phyloP scores from a whole-genome alignment of 2,113 vertebrate species.

The Alexandromys fortis region DNA sequence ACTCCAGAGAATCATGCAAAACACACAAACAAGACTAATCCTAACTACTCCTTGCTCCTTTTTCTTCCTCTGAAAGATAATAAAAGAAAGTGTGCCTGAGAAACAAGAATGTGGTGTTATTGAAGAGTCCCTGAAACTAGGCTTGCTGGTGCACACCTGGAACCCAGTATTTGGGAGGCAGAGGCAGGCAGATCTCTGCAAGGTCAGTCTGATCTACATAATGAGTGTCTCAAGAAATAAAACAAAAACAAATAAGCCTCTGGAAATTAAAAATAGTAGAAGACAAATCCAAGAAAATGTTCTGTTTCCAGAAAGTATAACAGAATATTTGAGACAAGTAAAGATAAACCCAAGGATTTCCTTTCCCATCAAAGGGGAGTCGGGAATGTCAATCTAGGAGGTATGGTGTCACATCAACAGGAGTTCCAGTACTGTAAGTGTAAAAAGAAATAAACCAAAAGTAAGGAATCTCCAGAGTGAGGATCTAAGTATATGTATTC shows the following conservation, averaged over 20 bases:
- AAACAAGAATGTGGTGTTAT: constrained; percentile 22
- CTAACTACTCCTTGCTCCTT: background rate
- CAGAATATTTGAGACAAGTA: background rate
- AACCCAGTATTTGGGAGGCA: background rate
- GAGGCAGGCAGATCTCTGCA: background rate
- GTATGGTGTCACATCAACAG: background rate
- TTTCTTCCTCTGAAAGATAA: background rate
- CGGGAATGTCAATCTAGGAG: background rate
- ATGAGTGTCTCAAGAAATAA: background rate
- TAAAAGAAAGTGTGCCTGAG: background rate
- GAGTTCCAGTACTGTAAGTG: background rate
- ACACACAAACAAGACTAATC: background rate
- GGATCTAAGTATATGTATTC: background rate
- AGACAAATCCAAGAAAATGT: constrained; percentile 14
- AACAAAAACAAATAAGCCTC: background rate
- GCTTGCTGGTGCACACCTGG: background rate
- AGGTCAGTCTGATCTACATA: background rate
- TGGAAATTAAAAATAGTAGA: constrained; percentile 28
- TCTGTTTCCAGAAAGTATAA: constrained; percentile 32
- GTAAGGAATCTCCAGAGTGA: constrained; percentile 18
- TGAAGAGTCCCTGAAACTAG: constrained; percentile 7
- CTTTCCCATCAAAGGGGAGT: background rate
- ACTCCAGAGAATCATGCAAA: background rate
- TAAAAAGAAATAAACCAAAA: constrained; percentile 51
- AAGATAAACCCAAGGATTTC: background rate